Evolutionary conservation across 1,140 invertebrate genomes (phyloP), one percentile per base, ranked within the genome.

Genomic region (Coenobita brevimanus): DNA sequence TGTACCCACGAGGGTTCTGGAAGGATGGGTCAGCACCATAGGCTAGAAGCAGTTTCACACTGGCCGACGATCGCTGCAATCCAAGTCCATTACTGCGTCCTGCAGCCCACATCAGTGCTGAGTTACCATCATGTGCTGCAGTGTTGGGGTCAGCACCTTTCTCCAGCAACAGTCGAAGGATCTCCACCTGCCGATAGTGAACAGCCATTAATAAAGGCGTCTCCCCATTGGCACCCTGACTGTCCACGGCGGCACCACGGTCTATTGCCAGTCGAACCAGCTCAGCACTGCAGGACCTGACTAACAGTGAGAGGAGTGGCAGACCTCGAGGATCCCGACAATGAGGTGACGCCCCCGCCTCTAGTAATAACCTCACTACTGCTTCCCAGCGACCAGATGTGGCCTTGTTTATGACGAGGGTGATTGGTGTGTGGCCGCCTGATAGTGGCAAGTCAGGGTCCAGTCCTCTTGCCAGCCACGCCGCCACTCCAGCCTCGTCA

Each of bases 21-120:
- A 85, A 79, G 27, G 62, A 86, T 0, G 81, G 75, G 21, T 82
- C 50, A 64, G 89, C 89, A 24, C 89, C 89, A 41, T 89, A 62
- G 33, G 85, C 30, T 3, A 90, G 57, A 6, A 90, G 82, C 0
- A 82, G 2, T 10, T 60, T 81, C 3, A 90, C 73, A 41, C 86
- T 84, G 17, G 82, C 38, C 17, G 89, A 78, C 38, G 86, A 90
- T 17, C 80, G 80, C 30, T 88, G 89, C 79, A 89, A 86, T 33
- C 89, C 89, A 10, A 90, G 85, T 27, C 89, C 89, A 46, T 90
- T 88, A 41, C 89, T 90, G 57, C 89, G 67, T 8, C 89, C 89
- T 3, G 89, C 89, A 17, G 89, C 89, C 89, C 89, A 90, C 89
- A 90, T 90, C 6, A 90, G 62, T 0, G 89, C 76, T 15, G 79